A percentile compares a stretch with the other conserved stretches of the same genome.
Evolutionary conservation across 2,797 vertebrate species (phyloP).

Genomic region (Phoebastria nigripes): DNA sequence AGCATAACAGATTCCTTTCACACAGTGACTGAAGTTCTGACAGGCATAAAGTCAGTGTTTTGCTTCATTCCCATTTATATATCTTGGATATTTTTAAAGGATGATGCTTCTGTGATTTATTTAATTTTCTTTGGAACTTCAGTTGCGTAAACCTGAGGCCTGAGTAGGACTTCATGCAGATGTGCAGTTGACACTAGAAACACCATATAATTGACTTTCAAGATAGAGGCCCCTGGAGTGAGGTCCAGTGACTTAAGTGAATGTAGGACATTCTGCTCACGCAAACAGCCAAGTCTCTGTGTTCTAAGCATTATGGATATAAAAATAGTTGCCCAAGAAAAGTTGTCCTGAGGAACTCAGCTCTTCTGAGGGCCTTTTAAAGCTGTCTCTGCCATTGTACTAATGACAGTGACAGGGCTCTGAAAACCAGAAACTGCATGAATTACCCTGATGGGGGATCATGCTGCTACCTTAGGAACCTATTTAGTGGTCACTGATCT

Average conservation of each 20-base stretch:
- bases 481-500: neutral
- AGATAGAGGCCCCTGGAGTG: neutral
- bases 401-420: neutral
- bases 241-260: neutral
- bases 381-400: neutral
- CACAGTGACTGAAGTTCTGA: neutral
- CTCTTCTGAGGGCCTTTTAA: neutral
- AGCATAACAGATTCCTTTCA: slow-evolving; percentile 2
- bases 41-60: slow-evolving; percentile 9
- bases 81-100: neutral
- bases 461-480: neutral
- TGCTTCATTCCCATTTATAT: neutral
- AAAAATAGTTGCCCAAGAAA: neutral
- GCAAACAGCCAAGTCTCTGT: neutral
- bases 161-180: neutral
- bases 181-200: neutral
- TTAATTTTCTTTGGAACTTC: neutral
- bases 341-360: neutral
- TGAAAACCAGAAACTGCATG: neutral
- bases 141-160: neutral
- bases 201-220: neutral
- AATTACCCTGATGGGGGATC: neutral
- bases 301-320: neutral
- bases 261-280: neutral
- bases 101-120: neutral